Base-by-base conservation (phyloP, 2,113 vertebrate genomes). In the Vicugna pacos region DNA sequence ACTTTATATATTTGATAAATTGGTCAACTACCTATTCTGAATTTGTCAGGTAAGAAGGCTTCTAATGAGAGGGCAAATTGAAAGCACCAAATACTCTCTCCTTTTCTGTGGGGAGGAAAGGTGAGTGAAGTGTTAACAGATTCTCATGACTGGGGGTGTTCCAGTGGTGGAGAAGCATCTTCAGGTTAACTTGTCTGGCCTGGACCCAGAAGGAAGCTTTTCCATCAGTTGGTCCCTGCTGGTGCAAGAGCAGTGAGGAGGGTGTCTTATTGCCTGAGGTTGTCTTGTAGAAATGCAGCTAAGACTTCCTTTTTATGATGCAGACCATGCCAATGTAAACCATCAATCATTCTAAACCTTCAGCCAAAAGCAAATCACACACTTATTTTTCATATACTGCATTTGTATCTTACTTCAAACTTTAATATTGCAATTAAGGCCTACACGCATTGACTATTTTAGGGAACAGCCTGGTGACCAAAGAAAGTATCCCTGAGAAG, bases 1-100 rank as follows among this genome's bases (percentile, higher is more conserved):
- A 85, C 30, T 79, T 81, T 35, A 60, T 91, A 95, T 90, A 48
- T 87, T 56, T 95, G 64, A 87, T 67, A 64, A 94, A 65, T 19
- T 46, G 19, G 8, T 28, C 22, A 94, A 75, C 60, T 94, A 15
- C 12, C 32, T 79, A 8, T 84, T 60, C 79, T 75, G 54, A 76
- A 52, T 89, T 50, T 62, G 15, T 92, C 28, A 85, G 24, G 15
- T 30, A 81, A 48, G 69, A 93, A 60, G 19, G 5, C 3, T 93
- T 95, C 54, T 89, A 52, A 50, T 4, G 73, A 1, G 35, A 86
- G 14, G 30, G 56, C 67, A 77, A 73, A 50, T 80, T 9, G 1
- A 28, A 87, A 82, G 12, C 30, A 17, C 4, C 26, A 92, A 42
- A 26, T 56, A 11, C n/a, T 76, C 30, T 84, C 10, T 28, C 22